These are phyloP conservation scores for Pocota personata DNA, from an alignment of 2,888 invertebrate species.

Conservation along the genomic window DNA sequence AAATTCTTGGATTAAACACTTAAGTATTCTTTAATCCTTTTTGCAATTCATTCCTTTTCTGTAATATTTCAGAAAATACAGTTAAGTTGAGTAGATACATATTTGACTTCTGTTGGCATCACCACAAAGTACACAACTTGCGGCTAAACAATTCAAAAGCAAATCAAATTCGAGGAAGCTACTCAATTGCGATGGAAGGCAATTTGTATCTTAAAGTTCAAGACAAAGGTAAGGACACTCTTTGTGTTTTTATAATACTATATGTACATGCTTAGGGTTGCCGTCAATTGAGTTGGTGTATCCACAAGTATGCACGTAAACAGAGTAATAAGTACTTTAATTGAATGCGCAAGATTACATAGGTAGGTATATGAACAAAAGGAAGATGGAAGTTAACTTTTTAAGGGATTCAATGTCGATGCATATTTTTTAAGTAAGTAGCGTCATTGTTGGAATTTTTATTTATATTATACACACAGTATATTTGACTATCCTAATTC, in stretches of 20 bases:
- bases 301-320: neutral
- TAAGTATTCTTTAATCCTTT: too few species aligned
- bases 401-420: neutral
- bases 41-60: too few species aligned
- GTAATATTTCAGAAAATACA: too few species aligned
- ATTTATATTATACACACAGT: neutral
- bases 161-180: neutral
- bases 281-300: neutral
- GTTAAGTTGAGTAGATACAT: too few species aligned
- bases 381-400: neutral
- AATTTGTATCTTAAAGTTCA: neutral
- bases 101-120: neutral
- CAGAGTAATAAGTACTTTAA: constrained; percentile 4
- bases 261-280: neutral
- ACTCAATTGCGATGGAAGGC: neutral
- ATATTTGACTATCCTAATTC: too few species aligned
- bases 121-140: neutral
- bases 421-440: neutral
- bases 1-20: too few species aligned
- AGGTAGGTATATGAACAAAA: too few species aligned
- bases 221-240: neutral
- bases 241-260: neutral
- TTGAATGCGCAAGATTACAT: too few species aligned
- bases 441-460: neutral
- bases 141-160: neutral